A percentile compares a stretch with the other conserved stretches of the same genome.
Evolutionary conservation across 2,888 invertebrate genomes (phyloP).

Genomic region (Colostygia pectinataria): DNA sequence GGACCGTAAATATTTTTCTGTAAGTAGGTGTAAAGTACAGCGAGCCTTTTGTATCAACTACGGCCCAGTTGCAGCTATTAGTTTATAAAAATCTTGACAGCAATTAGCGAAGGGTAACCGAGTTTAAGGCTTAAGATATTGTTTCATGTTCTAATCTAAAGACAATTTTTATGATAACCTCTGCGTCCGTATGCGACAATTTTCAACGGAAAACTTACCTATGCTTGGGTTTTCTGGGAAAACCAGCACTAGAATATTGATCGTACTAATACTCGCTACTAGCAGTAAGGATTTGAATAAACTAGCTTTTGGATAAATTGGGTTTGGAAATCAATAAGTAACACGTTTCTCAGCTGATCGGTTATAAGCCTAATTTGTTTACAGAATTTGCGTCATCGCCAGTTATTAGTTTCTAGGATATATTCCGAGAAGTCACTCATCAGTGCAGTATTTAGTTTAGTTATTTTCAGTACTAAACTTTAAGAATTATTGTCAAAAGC

Average conservation of each 20-base stretch:
- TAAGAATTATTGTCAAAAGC: no score
- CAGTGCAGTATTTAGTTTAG: no score
- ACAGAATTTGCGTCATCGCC: conserved; percentile 34
- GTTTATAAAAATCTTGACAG: no score
- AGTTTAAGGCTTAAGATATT: no score
- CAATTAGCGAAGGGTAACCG: no score
- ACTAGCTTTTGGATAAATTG: conserved; percentile 14
- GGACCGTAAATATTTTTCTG: conserved; percentile 14
- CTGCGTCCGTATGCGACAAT: neutral
- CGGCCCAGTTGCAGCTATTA: no score
- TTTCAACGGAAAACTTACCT: neutral
- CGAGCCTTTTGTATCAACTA: no score
- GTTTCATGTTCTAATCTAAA: no score
- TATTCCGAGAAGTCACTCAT: no score
- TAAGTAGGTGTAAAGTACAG: no score
- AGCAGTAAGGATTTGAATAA: neutral
- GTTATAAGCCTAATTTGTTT: conserved; percentile 46
- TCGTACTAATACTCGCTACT: neutral
- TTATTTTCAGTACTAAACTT: no score
- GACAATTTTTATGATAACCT: neutral
- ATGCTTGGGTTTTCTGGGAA: conserved; percentile 16
- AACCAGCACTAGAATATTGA: conserved; percentile 17
- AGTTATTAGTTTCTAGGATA: conserved; percentile 16
- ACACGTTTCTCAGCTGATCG: conserved; percentile 43
- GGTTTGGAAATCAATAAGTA: conserved; percentile 45